phyloP scores from a whole-genome alignment of 2,797 vertebrate genomes.

The Tamandua tetradactyla region DNA sequence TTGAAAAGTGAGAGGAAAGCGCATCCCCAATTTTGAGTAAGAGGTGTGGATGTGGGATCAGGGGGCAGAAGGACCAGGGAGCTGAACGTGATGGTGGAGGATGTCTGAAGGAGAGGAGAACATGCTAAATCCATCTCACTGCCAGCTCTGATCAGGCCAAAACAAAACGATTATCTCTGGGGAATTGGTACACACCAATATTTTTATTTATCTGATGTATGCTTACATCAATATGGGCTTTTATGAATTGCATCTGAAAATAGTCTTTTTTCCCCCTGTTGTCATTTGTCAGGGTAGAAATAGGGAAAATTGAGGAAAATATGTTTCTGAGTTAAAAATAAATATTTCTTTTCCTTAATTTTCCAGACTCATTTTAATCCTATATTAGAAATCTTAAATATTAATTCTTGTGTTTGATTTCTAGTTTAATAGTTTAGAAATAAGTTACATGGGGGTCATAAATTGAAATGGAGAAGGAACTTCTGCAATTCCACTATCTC shows the following conservation, averaged over 20 bases:
- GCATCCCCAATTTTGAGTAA: background rate
- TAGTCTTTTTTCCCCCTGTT: background rate
- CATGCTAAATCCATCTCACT: background rate
- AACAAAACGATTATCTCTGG: background rate
- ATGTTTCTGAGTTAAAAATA: background rate
- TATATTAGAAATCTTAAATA: background rate
- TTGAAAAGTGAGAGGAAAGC: background rate
- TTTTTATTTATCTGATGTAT: background rate
- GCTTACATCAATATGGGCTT: background rate
- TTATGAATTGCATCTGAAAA: background rate
- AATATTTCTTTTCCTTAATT: background rate
- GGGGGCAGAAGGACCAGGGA: background rate
- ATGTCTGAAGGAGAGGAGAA: background rate
- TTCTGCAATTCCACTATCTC: background rate
- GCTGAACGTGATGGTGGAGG: too few species aligned
- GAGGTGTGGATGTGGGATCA: background rate
- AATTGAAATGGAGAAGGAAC: background rate
- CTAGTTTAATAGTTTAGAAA: background rate
- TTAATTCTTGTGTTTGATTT: background rate
- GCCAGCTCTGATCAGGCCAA: background rate
- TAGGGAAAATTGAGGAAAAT: background rate
- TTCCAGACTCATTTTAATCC: background rate
- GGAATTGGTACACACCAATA: background rate
- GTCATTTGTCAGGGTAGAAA: background rate
- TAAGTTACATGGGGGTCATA: background rate